A percentile compares a stretch with the other conserved stretches of the same genome.
Conservation (phyloP, 2,113 vertebrate species). For the Dendropsophus ebraccatus region DNA sequence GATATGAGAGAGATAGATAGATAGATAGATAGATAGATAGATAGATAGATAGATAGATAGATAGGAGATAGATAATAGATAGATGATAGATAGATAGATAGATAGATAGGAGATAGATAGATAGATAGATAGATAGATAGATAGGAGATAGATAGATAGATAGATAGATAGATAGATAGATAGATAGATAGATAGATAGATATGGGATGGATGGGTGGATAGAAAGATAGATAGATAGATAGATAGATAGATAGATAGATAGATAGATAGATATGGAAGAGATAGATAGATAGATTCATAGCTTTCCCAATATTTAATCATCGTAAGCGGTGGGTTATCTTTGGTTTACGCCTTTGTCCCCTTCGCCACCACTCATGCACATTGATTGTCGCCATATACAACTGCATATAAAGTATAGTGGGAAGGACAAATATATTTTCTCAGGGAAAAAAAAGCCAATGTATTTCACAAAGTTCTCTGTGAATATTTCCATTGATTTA, state of each 20-base stretch:
- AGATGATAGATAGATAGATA: too few relatives aligned
- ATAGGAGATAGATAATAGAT: neutral
- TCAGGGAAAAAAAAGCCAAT: neutral
- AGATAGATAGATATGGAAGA: neutral
- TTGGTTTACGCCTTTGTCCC: neutral
- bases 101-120: conserved; percentile 1
- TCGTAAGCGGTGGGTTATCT: neutral
- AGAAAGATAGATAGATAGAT: neutral
- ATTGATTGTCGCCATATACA: neutral
- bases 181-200: neutral
- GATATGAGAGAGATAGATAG: too few relatives aligned
- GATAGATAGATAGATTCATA: neutral
- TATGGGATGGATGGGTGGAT: neutral
- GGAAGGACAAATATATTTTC: conserved; percentile 2
- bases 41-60: too few relatives aligned
- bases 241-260: conserved; percentile 1
- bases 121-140: neutral
- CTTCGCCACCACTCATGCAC: neutral
- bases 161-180: neutral
- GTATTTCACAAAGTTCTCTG: conserved; percentile 14
- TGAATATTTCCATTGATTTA: conserved; percentile 41
- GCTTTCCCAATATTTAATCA: neutral
- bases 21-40: too few relatives aligned
- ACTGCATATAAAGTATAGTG: neutral
- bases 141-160: too few relatives aligned